Percentiles rank a stretch among this genome's conserved stretches.
phyloP scores from a whole-genome alignment of 2,888 invertebrate species.

The Cerastoderma edule region DNA sequence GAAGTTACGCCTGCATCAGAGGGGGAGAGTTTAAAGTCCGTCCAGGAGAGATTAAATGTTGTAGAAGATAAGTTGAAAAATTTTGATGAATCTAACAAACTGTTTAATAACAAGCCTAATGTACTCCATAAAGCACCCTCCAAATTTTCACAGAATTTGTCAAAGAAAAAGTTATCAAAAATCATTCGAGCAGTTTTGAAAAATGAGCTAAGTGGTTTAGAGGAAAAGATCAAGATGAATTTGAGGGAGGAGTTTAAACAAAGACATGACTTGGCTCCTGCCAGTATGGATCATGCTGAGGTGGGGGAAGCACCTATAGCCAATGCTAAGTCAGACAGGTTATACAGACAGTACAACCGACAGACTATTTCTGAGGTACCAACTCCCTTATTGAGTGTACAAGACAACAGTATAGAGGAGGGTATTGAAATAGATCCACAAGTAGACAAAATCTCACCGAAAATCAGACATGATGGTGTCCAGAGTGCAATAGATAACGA shows the following conservation, averaged over 20 bases:
- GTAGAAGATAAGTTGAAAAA: slow-evolving; percentile 6
- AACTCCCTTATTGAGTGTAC: not conserved
- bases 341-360: slow-evolving; percentile 13
- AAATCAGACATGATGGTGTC: slow-evolving; percentile 5
- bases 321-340: slow-evolving; percentile 5
- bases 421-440: not conserved
- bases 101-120: not conserved
- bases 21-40: not conserved
- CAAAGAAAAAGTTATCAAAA: not conserved
- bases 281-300: not conserved
- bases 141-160: not conserved
- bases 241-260: not conserved
- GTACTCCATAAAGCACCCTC: not conserved
- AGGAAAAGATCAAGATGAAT: slow-evolving; percentile 5
- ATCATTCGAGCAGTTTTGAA: slow-evolving; percentile 13
- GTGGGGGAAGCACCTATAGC: not conserved
- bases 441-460: not conserved
- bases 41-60: slow-evolving; percentile 6
- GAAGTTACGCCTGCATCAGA: not conserved
- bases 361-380: not conserved
- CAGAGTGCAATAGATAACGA: slow-evolving; percentile 40
- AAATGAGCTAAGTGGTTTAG: not conserved
- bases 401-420: not conserved
- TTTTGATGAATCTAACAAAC: not conserved
- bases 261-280: not conserved